Conservation (phyloP, 2,113 vertebrate genomes). For the Gymnogyps californianus region DNA sequence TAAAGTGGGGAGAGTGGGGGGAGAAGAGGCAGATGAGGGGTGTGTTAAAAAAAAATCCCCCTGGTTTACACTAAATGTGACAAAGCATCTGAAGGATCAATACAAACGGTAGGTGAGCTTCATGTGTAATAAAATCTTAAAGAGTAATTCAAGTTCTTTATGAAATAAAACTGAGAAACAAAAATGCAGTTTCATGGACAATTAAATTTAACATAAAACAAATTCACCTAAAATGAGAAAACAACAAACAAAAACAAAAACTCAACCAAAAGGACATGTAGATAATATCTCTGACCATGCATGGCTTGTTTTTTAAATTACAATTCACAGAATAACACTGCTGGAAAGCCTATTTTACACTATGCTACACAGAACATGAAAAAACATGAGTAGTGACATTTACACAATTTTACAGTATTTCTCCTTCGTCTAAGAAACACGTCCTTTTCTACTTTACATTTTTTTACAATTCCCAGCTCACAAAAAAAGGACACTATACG, state of each 20-base stretch:
- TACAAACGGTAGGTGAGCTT: slow-evolving; percentile 34
- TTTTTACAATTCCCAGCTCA: slow-evolving; percentile 72
- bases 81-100: slow-evolving; percentile 63
- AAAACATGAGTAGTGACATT: slow-evolving; percentile 74
- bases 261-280: slow-evolving; percentile 6
- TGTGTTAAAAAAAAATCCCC: neutral
- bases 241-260: slow-evolving; percentile 35
- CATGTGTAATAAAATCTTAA: slow-evolving; percentile 39
- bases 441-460: slow-evolving; percentile 72
- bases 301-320: slow-evolving; percentile 85
- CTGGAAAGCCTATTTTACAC: slow-evolving; percentile 83
- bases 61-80: slow-evolving; percentile 36
- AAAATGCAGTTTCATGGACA: slow-evolving; percentile 64
- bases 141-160: slow-evolving; percentile 71
- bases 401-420: slow-evolving; percentile 84
- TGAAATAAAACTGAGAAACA: slow-evolving; percentile 46
- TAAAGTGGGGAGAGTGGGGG: neutral
- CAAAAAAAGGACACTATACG: slow-evolving; percentile 57
- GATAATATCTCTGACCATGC: slow-evolving; percentile 67
- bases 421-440: slow-evolving; percentile 70
- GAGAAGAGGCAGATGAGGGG: neutral
- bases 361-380: slow-evolving; percentile 77
- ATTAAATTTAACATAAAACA: slow-evolving; percentile 60
- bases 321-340: slow-evolving; percentile 88
- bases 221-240: slow-evolving; percentile 66